Evolutionary conservation across 2,888 invertebrate species (phyloP).

Genomic region (Xanthorhoe spadicearia): DNA sequence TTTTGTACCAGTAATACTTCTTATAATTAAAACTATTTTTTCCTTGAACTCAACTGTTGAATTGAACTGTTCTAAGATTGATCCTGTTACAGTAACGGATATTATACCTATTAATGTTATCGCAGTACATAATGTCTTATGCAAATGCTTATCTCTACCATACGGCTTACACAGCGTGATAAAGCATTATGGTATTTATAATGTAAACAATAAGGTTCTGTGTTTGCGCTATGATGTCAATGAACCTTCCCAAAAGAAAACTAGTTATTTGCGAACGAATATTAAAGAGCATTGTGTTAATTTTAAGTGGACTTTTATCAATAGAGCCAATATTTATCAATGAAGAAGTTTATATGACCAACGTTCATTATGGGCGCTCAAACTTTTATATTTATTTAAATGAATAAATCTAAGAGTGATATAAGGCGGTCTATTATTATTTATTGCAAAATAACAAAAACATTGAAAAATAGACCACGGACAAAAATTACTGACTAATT

Average conservation of each 20-base stretch:
- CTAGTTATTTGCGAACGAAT: constrained; percentile 69
- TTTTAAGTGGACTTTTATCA: constrained; percentile 11
- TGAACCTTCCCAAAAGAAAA: constrained; percentile 75
- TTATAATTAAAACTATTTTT: too few species aligned
- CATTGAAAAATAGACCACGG: too few species aligned
- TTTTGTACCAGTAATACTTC: too few species aligned
- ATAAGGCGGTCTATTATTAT: too few species aligned
- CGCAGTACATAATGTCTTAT: constrained; percentile 37
- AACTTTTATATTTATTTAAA: too few species aligned
- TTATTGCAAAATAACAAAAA: too few species aligned
- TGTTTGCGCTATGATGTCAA: constrained; percentile 50
- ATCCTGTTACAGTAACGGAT: constrained; percentile 14
- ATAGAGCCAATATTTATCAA: not conserved
- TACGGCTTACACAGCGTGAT: constrained; percentile 32
- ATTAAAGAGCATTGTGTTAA: constrained; percentile 50
- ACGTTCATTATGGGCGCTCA: not conserved
- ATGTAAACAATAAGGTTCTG: constrained; percentile 33
- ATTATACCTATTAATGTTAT: constrained; percentile 33
- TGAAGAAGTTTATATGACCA: not conserved
- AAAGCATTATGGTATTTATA: constrained; percentile 41
- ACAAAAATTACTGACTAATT: too few species aligned
- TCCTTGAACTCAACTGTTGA: not conserved
- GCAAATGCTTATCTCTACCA: constrained; percentile 53
- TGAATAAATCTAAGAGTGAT: too few species aligned
- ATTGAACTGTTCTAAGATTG: not conserved